Conservation (phyloP, 2,113 vertebrate species). For the Dromiciops gliroides region DNA sequence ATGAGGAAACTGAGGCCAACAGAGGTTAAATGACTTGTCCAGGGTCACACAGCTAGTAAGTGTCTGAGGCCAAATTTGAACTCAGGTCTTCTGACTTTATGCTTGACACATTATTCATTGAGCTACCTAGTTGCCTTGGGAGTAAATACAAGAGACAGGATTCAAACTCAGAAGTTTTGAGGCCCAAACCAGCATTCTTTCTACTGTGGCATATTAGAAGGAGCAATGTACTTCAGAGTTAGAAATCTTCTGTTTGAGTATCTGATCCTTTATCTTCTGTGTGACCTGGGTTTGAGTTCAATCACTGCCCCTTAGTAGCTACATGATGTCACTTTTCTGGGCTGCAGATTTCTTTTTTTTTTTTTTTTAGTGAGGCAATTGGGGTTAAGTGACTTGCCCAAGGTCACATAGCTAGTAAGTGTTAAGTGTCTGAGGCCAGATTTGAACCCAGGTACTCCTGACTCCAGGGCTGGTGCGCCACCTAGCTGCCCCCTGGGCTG, state of each 20-base stretch:
- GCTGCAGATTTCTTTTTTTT: neutral
- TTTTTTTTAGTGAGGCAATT: too few relatives aligned
- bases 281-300: neutral
- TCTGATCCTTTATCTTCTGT: neutral
- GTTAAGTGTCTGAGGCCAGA: too few relatives aligned
- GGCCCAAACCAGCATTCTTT: neutral
- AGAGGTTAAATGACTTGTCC: neutral
- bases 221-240: neutral
- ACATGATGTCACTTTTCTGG: neutral
- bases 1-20: neutral
- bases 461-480: too few relatives aligned
- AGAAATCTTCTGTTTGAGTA: neutral
- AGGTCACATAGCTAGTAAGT: too few relatives aligned
- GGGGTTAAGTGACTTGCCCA: too few relatives aligned
- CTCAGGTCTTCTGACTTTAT: neutral
- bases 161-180: neutral
- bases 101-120: neutral
- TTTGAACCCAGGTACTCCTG: too few relatives aligned
- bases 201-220: neutral
- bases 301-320: neutral
- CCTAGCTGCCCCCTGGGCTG: neutral
- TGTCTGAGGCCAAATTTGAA: neutral
- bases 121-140: neutral
- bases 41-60: neutral
- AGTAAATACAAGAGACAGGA: neutral